Evolutionary conservation across 1,140 invertebrate species (phyloP).

Genomic region (Zaprionus gabonicus): DNA sequence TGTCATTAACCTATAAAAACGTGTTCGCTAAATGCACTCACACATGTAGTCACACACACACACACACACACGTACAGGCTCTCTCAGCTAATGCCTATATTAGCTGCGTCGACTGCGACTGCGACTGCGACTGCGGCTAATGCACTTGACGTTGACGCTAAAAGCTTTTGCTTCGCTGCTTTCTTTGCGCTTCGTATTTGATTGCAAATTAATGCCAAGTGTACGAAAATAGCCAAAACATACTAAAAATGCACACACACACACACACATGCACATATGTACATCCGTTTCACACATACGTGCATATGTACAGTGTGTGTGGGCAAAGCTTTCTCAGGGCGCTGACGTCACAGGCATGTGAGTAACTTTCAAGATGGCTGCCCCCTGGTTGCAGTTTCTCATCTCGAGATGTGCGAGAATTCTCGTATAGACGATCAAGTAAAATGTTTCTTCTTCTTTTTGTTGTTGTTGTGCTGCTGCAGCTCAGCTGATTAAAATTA

Average conservation of each 20-base stretch:
- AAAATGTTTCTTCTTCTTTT: background rate
- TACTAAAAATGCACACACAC: constrained; percentile 38
- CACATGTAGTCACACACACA: background rate
- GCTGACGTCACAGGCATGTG: constrained; percentile 49
- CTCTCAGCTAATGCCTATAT: constrained; percentile 37
- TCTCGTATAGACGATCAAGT: background rate
- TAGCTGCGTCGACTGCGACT: constrained; percentile 4
- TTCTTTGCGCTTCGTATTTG: constrained; percentile 54
- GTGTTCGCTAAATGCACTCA: constrained; percentile 58
- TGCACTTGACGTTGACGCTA: constrained; percentile 55
- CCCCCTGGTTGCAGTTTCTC: constrained; percentile 29
- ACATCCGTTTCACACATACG: background rate
- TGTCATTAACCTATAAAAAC: constrained; percentile 82
- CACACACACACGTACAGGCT: background rate
- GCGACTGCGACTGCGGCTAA: constrained; percentile 28
- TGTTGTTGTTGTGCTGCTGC: too few species aligned
- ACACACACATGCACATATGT: too few species aligned
- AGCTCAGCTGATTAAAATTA: constrained; percentile 27
- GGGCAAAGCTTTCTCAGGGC: constrained; percentile 38
- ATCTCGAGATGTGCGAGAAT: background rate
- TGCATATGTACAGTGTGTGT: background rate
- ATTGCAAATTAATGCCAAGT: constrained; percentile 61
- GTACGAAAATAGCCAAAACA: constrained; percentile 68
- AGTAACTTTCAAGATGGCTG: constrained; percentile 43
- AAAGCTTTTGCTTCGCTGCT: constrained; percentile 38